Evolutionary conservation across 2,113 vertebrate species (phyloP).

Genomic region (Burhinus bistriatus): DNA sequence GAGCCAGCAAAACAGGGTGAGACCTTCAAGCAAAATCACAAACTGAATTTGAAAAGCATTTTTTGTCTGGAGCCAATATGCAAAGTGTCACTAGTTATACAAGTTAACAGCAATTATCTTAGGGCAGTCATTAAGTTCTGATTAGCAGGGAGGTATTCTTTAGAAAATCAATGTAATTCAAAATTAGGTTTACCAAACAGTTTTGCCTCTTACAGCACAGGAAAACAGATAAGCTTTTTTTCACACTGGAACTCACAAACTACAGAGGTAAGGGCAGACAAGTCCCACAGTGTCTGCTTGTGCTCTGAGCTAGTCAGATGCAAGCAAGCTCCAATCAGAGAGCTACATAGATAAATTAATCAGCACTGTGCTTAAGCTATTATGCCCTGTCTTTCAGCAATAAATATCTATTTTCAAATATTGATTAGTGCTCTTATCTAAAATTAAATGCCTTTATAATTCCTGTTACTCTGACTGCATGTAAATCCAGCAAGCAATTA

Average conservation of each 20-base stretch:
- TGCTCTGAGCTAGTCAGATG: not conserved
- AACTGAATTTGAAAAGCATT: not conserved
- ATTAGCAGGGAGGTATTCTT: slow-evolving; percentile 20
- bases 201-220: not conserved
- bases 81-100: slow-evolving; percentile 23
- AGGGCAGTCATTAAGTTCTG: slow-evolving; percentile 32
- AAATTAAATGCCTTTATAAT: not conserved
- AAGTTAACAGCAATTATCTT: slow-evolving; percentile 50
- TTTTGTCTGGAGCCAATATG: slow-evolving; percentile 8
- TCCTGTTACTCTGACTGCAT: not conserved
- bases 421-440: not conserved
- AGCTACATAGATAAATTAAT: not conserved
- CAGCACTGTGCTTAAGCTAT: not conserved
- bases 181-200: slow-evolving; percentile 23
- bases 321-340: not conserved
- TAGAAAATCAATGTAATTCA: slow-evolving; percentile 42
- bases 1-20: not conserved
- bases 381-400: not conserved
- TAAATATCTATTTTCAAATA: slow-evolving; percentile 23
- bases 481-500: not conserved
- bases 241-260: not conserved
- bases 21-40: slow-evolving; percentile 21
- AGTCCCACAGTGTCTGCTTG: not conserved
- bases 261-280: not conserved
- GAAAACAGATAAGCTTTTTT: not conserved